These are phyloP conservation scores for Cepaea nemoralis DNA, from an alignment of 1,140 invertebrate species.

Conservation along the genomic window DNA sequence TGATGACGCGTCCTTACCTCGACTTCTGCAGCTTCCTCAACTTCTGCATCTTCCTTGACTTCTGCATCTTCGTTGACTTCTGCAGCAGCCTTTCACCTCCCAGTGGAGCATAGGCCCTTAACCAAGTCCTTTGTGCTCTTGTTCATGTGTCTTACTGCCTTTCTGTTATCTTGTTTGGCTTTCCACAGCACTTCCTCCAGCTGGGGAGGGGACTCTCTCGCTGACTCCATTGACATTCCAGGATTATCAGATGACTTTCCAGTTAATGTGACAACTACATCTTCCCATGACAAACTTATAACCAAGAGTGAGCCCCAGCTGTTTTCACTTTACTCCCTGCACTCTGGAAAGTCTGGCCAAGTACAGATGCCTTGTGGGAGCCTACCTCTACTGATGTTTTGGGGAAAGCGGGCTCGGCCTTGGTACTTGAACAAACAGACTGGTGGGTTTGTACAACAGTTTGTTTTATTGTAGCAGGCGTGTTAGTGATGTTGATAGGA, in stretches of 20 bases:
- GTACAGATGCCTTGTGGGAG: conserved; percentile 60
- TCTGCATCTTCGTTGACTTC: no score
- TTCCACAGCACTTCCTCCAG: conserved; percentile 13
- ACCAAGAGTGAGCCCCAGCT: conserved; percentile 55
- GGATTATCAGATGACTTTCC: conserved; percentile 42
- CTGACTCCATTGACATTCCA: conserved; percentile 55
- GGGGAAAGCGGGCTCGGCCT: conserved; percentile 58
- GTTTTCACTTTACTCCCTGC: conserved; percentile 64
- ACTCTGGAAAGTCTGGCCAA: conserved; percentile 50
- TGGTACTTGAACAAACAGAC: conserved; percentile 56
- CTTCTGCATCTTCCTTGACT: no score
- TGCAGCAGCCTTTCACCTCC: no score
- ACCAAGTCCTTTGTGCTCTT: no score
- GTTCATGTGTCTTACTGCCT: no score
- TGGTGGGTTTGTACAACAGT: conserved; percentile 61
- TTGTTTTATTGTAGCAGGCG: no score
- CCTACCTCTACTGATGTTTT: conserved; percentile 63
- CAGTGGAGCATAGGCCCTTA: no score
- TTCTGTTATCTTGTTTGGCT: no score
- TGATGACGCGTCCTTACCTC: no score
- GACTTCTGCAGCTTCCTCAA: no score
- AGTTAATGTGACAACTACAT: conserved; percentile 24
- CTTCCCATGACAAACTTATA: conserved; percentile 48
- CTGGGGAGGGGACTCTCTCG: conserved; percentile 48
- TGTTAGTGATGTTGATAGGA: no score